Percentiles rank a stretch among this genome's conserved stretches.
These are phyloP conservation scores for Drosophila tanythrix DNA, from an alignment of 2,888 invertebrate genomes.

Conservation along the genomic window DNA sequence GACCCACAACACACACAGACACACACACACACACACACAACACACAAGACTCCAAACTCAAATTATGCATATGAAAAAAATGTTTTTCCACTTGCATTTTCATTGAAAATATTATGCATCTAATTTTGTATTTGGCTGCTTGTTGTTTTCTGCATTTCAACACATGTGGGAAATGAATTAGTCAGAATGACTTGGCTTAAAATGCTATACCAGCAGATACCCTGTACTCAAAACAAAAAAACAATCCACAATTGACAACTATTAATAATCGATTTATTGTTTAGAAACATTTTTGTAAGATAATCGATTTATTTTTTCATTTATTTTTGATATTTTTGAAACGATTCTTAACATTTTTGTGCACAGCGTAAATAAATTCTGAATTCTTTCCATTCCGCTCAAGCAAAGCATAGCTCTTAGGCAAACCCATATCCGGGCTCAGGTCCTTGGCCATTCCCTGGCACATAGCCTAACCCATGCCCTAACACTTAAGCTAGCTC, in stretches of 20 bases:
- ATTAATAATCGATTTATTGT: not conserved
- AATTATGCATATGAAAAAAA: constrained; percentile 60
- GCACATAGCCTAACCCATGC: not conserved
- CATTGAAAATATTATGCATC: constrained; percentile 60
- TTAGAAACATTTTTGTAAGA: not conserved
- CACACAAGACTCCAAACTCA: constrained; percentile 25
- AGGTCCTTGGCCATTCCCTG: not conserved
- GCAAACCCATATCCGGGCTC: too few relatives aligned
- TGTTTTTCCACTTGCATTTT: constrained; percentile 43
- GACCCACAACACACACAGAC: not conserved
- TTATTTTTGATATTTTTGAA: not conserved
- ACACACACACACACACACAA: not conserved
- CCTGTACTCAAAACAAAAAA: not conserved
- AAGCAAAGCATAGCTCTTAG: not conserved
- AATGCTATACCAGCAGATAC: not conserved
- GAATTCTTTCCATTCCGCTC: not conserved
- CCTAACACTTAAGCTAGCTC: not conserved
- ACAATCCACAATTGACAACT: not conserved
- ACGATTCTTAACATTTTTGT: not conserved
- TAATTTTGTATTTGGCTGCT: constrained; percentile 8
- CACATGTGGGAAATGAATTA: constrained; percentile 30
- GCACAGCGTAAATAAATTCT: constrained; percentile 11
- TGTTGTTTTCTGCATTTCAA: not conserved
- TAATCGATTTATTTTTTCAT: not conserved
- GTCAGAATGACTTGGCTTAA: not conserved